A percentile compares a stretch with the other conserved stretches of the same genome.
Evolutionary conservation across 2,113 vertebrate species (phyloP).

Genomic region (Actinemys pallida): DNA sequence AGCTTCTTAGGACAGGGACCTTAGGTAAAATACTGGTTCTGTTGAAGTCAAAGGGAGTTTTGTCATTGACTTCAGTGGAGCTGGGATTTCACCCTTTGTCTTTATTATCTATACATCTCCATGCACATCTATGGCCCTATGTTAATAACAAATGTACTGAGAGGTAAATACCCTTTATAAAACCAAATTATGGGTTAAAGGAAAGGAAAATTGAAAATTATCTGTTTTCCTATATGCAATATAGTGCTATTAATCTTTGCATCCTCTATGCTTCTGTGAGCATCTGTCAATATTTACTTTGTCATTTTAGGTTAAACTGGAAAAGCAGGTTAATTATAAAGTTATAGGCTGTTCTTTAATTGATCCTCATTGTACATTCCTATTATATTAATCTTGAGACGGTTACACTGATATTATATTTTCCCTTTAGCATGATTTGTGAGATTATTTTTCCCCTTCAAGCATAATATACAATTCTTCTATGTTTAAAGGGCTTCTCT

Average conservation of each 20-base stretch:
- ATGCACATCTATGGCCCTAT: background rate
- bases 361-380: slow-evolving; percentile 60
- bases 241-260: background rate
- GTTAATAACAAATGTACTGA: background rate
- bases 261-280: background rate
- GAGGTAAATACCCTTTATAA: background rate
- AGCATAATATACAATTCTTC: background rate
- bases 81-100: background rate
- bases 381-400: slow-evolving; percentile 70
- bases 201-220: background rate
- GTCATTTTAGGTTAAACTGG: slow-evolving; percentile 36
- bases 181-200: background rate
- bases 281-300: background rate
- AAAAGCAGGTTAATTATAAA: slow-evolving; percentile 32
- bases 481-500: background rate
- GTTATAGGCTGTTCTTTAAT: slow-evolving; percentile 17
- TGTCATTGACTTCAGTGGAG: background rate
- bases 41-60: background rate
- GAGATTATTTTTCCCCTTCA: background rate
- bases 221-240: background rate
- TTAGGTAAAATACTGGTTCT: background rate
- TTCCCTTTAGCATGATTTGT: slow-evolving; percentile 59
- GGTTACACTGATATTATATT: slow-evolving; percentile 75
- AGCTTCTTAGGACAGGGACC: background rate
- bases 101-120: background rate